Percentiles rank a stretch among this genome's conserved stretches.
phyloP scores from a whole-genome alignment of 2,797 vertebrate genomes.

The Eulemur mongoz region DNA sequence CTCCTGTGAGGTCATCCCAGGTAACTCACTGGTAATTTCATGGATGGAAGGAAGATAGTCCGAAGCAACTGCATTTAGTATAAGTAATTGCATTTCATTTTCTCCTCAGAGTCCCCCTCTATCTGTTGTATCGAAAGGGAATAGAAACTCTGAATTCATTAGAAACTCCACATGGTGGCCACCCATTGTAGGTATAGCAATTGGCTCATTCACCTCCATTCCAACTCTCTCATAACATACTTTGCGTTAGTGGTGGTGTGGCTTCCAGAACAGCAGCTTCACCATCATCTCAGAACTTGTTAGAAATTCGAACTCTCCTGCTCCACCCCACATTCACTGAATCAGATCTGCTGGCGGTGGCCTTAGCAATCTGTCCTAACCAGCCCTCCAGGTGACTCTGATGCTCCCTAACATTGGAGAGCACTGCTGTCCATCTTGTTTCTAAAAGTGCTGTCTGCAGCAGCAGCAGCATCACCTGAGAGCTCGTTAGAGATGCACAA shows the following conservation, averaged over 20 bases:
- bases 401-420: not conserved
- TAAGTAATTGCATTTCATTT: conserved; percentile 48
- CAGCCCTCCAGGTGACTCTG: not conserved
- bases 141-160: conserved; percentile 63
- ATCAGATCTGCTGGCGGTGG: not conserved
- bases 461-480: not conserved
- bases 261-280: not conserved
- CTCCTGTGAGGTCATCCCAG: not conserved
- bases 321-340: not conserved
- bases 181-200: conserved; percentile 34
- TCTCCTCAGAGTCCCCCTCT: not conserved
- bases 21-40: not conserved
- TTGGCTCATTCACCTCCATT: not conserved
- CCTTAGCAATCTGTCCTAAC: not conserved
- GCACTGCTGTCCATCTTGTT: not conserved
- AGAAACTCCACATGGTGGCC: conserved; percentile 40
- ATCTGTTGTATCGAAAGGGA: conserved; percentile 30
- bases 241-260: not conserved
- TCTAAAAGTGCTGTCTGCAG: not conserved
- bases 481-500: not conserved
- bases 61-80: conserved; percentile 30
- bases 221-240: not conserved
- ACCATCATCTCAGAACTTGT: not conserved
- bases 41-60: not conserved
- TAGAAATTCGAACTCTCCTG: conserved; percentile 19